phyloP scores from a whole-genome alignment of 2,888 invertebrate genomes.

The Cheilosia scutellata region DNA sequence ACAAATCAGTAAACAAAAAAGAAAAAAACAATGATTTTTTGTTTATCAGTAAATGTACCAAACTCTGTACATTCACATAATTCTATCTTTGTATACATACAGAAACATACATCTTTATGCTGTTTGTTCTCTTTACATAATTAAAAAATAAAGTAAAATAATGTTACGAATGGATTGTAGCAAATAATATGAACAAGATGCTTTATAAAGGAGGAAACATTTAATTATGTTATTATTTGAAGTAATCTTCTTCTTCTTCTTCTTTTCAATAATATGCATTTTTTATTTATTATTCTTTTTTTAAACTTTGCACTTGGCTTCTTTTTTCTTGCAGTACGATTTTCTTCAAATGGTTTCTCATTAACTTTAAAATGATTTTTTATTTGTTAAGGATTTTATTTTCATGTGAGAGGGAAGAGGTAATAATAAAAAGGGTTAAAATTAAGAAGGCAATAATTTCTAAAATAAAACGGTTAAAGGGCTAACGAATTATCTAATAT shows the following conservation, averaged over 20 bases:
- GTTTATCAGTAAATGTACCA: conserved; percentile 26
- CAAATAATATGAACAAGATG: background rate
- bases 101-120: background rate
- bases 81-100: conserved; percentile 1
- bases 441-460: background rate
- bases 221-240: no score
- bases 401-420: background rate
- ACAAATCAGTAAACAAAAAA: conserved; percentile 26
- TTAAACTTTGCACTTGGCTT: background rate
- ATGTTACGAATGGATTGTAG: background rate
- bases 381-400: background rate
- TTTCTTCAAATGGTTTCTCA: conserved; percentile 27
- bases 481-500: no score
- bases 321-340: conserved; percentile 3
- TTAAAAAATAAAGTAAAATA: conserved; percentile 22
- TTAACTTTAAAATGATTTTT: conserved; percentile 14
- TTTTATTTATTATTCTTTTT: conserved; percentile 8
- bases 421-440: conserved; percentile 18
- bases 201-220: background rate
- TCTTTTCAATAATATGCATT: background rate
- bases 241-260: no score
- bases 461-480: background rate
- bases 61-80: background rate
- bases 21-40: background rate
- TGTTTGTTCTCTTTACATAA: conserved; percentile 17